Conservation (phyloP, 2,797 vertebrate genomes). For the Tapera naevia region DNA sequence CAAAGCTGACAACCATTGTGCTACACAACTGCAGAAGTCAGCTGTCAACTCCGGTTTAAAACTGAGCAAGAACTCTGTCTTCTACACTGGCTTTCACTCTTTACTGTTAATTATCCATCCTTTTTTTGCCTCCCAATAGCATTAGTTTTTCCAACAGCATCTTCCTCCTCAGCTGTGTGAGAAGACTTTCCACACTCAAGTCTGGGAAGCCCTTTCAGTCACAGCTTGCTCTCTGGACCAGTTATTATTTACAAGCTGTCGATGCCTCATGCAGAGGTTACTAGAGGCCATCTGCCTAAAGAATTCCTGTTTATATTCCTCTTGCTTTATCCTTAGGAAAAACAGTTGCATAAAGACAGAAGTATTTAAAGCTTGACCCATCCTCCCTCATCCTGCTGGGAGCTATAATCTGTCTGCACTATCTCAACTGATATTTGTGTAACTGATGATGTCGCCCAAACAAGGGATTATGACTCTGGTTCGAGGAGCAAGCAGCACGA, state of each 20-base stretch:
- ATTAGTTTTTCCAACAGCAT: neutral
- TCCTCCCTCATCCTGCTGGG: constrained; percentile 22
- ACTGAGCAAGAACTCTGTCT: neutral
- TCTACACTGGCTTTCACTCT: neutral
- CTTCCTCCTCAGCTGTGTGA: neutral
- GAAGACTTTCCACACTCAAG: neutral
- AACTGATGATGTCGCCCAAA: constrained; percentile 53
- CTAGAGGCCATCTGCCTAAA: constrained; percentile 50
- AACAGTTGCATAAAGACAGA: constrained; percentile 49
- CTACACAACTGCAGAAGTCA: neutral
- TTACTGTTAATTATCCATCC: neutral
- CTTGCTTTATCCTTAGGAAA: constrained; percentile 54
- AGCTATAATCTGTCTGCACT: constrained; percentile 52
- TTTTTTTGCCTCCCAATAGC: neutral
- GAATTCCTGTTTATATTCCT: constrained; percentile 44
- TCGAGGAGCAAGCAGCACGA: constrained; percentile 8
- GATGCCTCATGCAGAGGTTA: neutral
- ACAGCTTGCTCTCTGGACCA: neutral
- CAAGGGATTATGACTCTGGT: constrained; percentile 41
- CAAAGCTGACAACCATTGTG: neutral
- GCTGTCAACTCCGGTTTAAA: neutral
- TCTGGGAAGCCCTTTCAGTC: neutral
- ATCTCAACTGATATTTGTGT: constrained; percentile 55
- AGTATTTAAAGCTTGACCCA: constrained; percentile 59
- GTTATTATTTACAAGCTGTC: neutral